These are phyloP conservation scores for Diarsia dahlii DNA, from an alignment of 2,888 invertebrate species.

Conservation along the genomic window DNA sequence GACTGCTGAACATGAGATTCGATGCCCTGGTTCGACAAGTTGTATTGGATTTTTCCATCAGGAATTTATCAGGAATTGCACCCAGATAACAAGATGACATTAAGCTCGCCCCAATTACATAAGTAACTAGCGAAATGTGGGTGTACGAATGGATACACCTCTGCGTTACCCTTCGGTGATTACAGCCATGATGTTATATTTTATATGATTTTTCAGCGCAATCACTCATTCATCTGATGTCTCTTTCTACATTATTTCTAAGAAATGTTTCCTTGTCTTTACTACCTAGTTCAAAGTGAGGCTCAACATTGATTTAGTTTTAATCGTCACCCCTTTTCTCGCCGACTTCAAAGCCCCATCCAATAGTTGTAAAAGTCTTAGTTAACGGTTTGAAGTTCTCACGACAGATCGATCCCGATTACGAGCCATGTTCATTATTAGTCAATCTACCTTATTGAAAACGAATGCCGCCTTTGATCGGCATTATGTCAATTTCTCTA, in stretches of 20 bases:
- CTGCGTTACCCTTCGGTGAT: too few species aligned
- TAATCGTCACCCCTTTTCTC: constrained; percentile 25
- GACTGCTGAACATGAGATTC: too few species aligned
- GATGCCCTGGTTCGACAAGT: too few species aligned
- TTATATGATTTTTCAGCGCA: neutral
- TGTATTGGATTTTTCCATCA: too few species aligned
- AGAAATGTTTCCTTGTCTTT: neutral
- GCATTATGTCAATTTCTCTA: constrained; percentile 84
- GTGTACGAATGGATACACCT: too few species aligned
- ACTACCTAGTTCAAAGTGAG: neutral
- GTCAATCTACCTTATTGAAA: constrained; percentile 89
- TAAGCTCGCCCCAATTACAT: too few species aligned
- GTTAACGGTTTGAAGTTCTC: constrained; percentile 86
- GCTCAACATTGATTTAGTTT: neutral
- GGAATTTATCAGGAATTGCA: too few species aligned
- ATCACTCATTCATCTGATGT: neutral
- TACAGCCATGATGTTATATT: too few species aligned
- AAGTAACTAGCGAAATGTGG: too few species aligned
- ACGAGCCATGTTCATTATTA: constrained; percentile 87
- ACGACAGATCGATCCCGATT: constrained; percentile 87
- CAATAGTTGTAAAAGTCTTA: constrained; percentile 86
- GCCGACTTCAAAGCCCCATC: constrained; percentile 72
- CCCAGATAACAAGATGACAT: too few species aligned
- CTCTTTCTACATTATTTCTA: neutral
- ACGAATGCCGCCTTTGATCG: constrained; percentile 86